Conservation (phyloP, 2,797 vertebrate species). For the Prunella strophiata region DNA sequence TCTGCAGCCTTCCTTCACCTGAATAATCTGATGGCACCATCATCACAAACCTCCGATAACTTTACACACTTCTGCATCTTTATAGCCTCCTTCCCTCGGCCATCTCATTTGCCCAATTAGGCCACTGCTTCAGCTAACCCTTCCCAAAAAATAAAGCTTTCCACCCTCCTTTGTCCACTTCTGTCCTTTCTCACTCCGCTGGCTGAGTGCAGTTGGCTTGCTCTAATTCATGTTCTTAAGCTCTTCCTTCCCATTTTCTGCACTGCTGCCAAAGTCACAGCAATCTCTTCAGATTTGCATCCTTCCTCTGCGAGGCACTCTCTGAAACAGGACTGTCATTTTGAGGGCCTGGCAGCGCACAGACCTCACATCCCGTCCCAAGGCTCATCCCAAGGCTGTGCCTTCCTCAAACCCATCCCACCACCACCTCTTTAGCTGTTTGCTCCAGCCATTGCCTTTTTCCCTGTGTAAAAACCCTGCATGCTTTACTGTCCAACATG, state of each 20-base stretch:
- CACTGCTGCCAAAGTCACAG: background rate
- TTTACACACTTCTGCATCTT: background rate
- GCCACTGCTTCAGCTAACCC: background rate
- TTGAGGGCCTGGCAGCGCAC: background rate
- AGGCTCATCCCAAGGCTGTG: background rate
- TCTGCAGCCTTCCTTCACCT: background rate
- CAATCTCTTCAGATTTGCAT: background rate
- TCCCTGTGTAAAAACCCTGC: fast-evolving
- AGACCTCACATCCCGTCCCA: background rate
- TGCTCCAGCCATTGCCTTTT: background rate
- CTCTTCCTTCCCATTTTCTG: constrained; percentile 43
- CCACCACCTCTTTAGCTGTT: background rate
- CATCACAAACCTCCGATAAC: background rate
- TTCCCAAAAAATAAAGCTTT: background rate
- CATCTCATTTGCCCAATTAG: background rate
- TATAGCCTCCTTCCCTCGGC: background rate
- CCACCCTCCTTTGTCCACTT: background rate
- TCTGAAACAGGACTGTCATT: background rate
- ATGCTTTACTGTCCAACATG: background rate
- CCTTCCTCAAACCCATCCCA: background rate
- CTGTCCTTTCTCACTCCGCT: background rate
- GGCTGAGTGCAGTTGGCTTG: background rate
- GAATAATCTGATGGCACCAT: background rate
- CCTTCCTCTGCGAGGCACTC: background rate
- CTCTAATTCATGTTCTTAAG: constrained; percentile 17